These are phyloP conservation scores for Redunca redunca DNA, from an alignment of 2,113 vertebrate genomes.

Conservation along the genomic window DNA sequence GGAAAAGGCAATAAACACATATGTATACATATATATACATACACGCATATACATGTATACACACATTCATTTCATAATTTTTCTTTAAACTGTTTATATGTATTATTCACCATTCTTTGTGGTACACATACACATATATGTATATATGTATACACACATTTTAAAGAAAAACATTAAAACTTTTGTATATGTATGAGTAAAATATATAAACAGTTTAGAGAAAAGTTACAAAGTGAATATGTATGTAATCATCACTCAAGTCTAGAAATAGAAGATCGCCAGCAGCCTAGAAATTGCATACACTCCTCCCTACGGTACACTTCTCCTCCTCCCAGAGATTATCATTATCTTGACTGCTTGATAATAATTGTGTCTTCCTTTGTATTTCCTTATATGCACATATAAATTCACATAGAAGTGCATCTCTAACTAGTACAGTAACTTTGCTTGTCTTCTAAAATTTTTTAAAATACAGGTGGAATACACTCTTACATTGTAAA, in stretches of 20 bases:
- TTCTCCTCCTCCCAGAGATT: background rate
- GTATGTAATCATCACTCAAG: background rate
- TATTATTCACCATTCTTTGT: background rate
- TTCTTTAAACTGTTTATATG: background rate
- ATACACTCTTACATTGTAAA: background rate
- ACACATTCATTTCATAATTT: background rate
- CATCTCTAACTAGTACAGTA: background rate
- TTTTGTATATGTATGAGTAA: background rate
- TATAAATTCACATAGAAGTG: background rate
- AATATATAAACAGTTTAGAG: background rate
- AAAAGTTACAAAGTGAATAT: background rate
- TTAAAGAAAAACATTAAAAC: background rate
- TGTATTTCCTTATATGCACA: background rate
- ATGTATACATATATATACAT: background rate
- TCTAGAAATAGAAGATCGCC: background rate
- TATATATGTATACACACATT: background rate
- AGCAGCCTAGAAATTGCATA: background rate
- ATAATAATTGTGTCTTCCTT: background rate
- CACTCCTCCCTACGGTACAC: background rate
- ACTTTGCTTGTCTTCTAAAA: background rate
- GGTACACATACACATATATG: background rate
- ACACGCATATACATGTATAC: background rate
- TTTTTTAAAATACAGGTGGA: background rate
- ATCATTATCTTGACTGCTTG: background rate
- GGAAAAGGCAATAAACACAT: background rate